phyloP scores from a whole-genome alignment of 2,797 vertebrate genomes.

The Sebastes iracundus region DNA sequence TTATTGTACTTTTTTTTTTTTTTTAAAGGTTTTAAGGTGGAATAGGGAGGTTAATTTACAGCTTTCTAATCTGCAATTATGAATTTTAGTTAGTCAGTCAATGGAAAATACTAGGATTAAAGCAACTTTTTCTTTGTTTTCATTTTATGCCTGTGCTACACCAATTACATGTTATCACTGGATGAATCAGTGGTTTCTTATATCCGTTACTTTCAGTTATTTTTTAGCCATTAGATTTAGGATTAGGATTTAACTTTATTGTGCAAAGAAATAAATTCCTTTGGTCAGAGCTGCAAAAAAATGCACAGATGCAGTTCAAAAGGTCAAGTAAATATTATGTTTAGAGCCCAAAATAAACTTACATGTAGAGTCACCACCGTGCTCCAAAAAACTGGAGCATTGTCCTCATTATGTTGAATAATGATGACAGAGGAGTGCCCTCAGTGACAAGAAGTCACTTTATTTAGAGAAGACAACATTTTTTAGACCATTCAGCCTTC shows the following conservation, averaged over 20 bases:
- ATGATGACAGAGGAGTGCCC: not conserved
- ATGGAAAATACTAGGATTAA: not conserved
- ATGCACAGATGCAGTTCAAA: not conserved
- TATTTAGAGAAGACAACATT: not conserved
- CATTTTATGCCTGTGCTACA: not conserved
- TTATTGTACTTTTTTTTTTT: not conserved
- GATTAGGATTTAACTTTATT: not conserved
- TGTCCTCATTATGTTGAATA: not conserved
- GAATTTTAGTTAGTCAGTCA: not conserved
- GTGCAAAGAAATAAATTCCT: not conserved
- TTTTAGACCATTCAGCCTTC: not conserved
- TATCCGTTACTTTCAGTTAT: not conserved
- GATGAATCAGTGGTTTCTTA: not conserved
- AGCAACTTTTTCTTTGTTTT: not conserved
- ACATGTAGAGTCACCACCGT: fast-evolving
- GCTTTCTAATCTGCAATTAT: not conserved
- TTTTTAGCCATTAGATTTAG: not conserved
- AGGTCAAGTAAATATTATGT: not conserved
- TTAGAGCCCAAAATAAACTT: not conserved
- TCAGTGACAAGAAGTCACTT: not conserved
- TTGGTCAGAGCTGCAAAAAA: not conserved
- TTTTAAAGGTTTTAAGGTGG: too few relatives aligned
- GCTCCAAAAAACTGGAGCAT: not conserved
- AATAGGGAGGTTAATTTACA: too few relatives aligned
- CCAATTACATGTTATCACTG: not conserved